Evolutionary conservation across 1,140 invertebrate species (phyloP).

Genomic region (Bombus ignitus): DNA sequence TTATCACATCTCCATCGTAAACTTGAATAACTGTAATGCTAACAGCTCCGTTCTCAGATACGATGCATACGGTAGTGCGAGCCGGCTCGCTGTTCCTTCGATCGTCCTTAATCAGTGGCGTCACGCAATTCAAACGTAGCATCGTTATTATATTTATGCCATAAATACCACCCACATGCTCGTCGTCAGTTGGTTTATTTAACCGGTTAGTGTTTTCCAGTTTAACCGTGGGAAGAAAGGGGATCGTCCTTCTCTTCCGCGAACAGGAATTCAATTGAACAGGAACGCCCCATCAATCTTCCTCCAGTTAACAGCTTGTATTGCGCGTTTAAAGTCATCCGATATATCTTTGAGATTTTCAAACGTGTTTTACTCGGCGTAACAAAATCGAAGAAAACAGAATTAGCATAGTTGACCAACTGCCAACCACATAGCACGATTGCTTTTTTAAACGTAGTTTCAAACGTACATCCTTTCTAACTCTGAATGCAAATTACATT

Average conservation of each 20-base stretch:
- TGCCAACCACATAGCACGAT: not conserved
- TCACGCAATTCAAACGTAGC: slow-evolving; percentile 71
- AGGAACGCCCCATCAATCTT: not conserved
- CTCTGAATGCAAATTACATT: not conserved
- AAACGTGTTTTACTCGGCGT: not conserved
- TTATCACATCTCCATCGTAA: not conserved
- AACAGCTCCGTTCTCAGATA: not conserved
- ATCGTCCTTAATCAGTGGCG: slow-evolving; percentile 72
- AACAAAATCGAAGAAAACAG: not conserved
- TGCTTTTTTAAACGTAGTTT: not conserved
- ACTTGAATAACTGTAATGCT: slow-evolving; percentile 6
- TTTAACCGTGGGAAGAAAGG: slow-evolving; percentile 66
- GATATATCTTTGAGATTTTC: not conserved
- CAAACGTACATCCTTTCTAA: too few relatives aligned
- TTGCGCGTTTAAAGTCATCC: not conserved
- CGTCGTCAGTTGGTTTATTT: not conserved
- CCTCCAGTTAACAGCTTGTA: not conserved
- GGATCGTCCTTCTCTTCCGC: slow-evolving; percentile 35
- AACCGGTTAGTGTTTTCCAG: slow-evolving; percentile 29
- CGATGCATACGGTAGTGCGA: not conserved
- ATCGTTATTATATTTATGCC: slow-evolving; percentile 73
- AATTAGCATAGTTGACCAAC: too few relatives aligned
- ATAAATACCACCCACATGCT: slow-evolving; percentile 69
- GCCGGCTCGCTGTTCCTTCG: slow-evolving; percentile 49
- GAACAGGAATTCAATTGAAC: slow-evolving; percentile 2